Evolutionary conservation across 2,888 invertebrate species (phyloP), one percentile per base, ranked within the genome.

Genomic region (Cremastinae sp.): DNA sequence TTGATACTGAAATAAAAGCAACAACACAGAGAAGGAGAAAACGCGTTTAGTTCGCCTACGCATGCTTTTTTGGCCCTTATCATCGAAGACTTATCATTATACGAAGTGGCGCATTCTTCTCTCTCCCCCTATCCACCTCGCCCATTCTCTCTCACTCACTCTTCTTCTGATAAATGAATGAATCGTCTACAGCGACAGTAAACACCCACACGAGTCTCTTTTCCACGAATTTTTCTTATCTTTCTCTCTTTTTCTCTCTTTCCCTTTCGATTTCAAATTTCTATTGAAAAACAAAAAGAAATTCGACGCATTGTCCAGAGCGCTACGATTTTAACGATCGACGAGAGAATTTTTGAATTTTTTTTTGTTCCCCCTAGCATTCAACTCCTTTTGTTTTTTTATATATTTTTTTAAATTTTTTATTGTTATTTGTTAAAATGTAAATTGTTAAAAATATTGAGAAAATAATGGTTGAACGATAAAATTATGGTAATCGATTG

Each of bases 31-130:
- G 20, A 51, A 10, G 38, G 53, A 61, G 51, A 20, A 53, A 66
- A 61, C 38, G 56, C 49, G 47, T 53, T 58, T 53, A 41, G 53
- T 53, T 61, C 51, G 76, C 76, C 76, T 69, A 76, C 76, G 72
- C 75, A 62, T n/a, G n/a, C 28, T 28, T 58, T 51, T 38, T 56
- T 43, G 54, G 62, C 64, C 47, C 72, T 76, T 76, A 73, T 76
- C 76, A 73, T 61, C 51, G 28, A 45, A 28, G 68, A 73, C 76
- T 72, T 76, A 76, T 76, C 76, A 69, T 73, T 73, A 73, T 73
- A 76, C 76, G 72, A 73, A 73, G 64, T 69, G 68, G 71, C 72
- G 72, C 69, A 76, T 73, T 73, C 76, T 64, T 64, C 54, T 58
- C 56, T 18, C 43, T 72, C 72, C 64, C 56, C 9, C 56, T 16